These are phyloP conservation scores for Steinernema khuongi DNA, from an alignment of 1,140 invertebrate genomes.

Conservation along the genomic window DNA sequence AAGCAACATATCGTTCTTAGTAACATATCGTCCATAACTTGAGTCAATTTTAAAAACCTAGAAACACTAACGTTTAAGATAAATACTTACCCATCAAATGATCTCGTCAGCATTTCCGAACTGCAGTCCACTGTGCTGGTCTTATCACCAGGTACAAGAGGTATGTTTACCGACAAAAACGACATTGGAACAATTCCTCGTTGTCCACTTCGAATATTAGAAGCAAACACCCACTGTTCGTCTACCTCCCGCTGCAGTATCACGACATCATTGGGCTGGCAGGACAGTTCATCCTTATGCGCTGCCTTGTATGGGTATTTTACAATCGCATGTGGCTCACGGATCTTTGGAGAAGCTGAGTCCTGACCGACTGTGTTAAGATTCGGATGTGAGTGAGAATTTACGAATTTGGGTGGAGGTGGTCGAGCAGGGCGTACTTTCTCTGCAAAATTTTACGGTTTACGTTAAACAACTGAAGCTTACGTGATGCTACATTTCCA, in stretches of 20 bases:
- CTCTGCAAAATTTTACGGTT: slow-evolving; percentile 25
- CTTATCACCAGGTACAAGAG: slow-evolving; percentile 36
- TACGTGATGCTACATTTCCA: neutral
- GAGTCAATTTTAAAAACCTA: too few relatives aligned
- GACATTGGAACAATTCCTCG: slow-evolving; percentile 40
- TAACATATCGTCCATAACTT: too few relatives aligned
- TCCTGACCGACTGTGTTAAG: slow-evolving; percentile 33
- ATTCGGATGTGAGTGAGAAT: slow-evolving; percentile 35
- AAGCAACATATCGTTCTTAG: too few relatives aligned
- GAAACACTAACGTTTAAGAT: too few relatives aligned
- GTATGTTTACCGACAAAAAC: slow-evolving; percentile 44
- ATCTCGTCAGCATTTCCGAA: slow-evolving; percentile 21
- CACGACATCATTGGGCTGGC: slow-evolving; percentile 36
- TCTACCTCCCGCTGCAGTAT: slow-evolving; percentile 43
- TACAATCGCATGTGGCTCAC: slow-evolving; percentile 40
- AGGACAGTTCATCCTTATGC: slow-evolving; percentile 39
- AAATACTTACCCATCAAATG: neutral
- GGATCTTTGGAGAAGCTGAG: slow-evolving; percentile 24
- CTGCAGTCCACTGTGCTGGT: slow-evolving; percentile 21
- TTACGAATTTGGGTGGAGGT: slow-evolving; percentile 38
- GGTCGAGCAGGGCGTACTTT: slow-evolving; percentile 39
- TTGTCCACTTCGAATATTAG: slow-evolving; percentile 42
- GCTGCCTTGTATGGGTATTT: slow-evolving; percentile 46
- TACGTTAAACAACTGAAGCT: neutral
- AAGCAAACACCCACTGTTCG: slow-evolving; percentile 40